Percentiles rank a stretch among this genome's conserved stretches.
Evolutionary conservation across 1,140 invertebrate genomes (phyloP).

Genomic region (Armadillidium nasatum): DNA sequence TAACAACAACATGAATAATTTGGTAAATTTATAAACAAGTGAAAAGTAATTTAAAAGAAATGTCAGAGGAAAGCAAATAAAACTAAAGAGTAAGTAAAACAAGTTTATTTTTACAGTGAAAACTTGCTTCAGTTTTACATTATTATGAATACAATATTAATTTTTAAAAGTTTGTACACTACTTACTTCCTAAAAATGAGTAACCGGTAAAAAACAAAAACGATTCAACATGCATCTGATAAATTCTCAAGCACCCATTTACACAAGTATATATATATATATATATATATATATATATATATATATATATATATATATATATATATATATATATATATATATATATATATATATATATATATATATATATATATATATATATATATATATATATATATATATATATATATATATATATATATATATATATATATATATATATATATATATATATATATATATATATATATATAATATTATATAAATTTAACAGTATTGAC

Average conservation of each 20-base stretch:
- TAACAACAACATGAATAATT: too few species aligned
- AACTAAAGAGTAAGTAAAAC: neutral
- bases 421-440: constrained; percentile 4
- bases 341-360: neutral
- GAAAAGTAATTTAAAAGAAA: too few species aligned
- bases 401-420: neutral
- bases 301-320: neutral
- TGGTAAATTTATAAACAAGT: too few species aligned
- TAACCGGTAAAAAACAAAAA: constrained; percentile 3
- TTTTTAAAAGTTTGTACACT: constrained; percentile 10
- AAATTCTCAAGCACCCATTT: neutral
- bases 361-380: constrained; percentile 5
- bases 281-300: neutral
- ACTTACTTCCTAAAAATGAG: neutral
- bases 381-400: neutral
- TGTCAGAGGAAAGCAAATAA: neutral
- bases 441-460: constrained; percentile 3
- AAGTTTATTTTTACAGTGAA: constrained; percentile 14
- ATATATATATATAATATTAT: neutral
- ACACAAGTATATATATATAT: neutral
- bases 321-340: constrained; percentile 5
- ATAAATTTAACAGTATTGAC: neutral
- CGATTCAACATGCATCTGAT: neutral
- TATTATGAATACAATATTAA: constrained; percentile 13
- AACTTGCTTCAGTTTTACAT: neutral